Conservation (phyloP, 2,888 invertebrate genomes). For the Xestia xanthographa region DNA sequence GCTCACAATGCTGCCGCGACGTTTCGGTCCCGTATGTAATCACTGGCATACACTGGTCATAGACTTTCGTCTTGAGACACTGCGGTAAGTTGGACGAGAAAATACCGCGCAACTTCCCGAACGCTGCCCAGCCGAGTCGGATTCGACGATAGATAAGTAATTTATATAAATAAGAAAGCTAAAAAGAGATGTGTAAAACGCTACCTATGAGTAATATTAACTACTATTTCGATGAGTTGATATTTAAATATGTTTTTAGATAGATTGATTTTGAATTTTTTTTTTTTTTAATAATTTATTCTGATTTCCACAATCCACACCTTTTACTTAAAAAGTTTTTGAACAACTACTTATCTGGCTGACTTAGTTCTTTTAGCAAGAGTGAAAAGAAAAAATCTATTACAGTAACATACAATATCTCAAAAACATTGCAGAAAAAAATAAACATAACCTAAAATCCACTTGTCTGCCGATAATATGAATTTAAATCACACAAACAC, state of each 20-base stretch:
- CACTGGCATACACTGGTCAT: too few relatives aligned
- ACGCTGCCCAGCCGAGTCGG: too few relatives aligned
- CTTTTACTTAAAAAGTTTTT: neutral
- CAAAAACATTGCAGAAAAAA: conserved; percentile 42
- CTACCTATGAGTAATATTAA: conserved; percentile 1
- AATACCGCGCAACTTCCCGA: too few relatives aligned
- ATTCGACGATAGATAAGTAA: too few relatives aligned
- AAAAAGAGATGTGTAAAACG: neutral
- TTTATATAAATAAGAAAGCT: neutral
- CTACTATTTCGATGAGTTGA: neutral
- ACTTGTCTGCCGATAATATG: conserved; percentile 76
- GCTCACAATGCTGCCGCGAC: too few relatives aligned
- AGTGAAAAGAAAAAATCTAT: neutral
- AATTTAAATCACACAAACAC: conserved; percentile 80
- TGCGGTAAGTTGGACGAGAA: too few relatives aligned
- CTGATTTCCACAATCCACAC: neutral
- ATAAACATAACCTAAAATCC: conserved; percentile 63
- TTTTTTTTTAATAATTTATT: neutral
- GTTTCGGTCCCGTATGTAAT: too few relatives aligned
- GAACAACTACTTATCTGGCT: neutral
- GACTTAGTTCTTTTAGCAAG: neutral
- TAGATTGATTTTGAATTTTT: neutral
- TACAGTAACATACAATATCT: conserved; percentile 42
- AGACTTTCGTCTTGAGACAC: too few relatives aligned
- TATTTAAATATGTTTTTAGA: neutral